phyloP scores from a whole-genome alignment of 2,797 vertebrate species.

The Chelonia mydas region DNA sequence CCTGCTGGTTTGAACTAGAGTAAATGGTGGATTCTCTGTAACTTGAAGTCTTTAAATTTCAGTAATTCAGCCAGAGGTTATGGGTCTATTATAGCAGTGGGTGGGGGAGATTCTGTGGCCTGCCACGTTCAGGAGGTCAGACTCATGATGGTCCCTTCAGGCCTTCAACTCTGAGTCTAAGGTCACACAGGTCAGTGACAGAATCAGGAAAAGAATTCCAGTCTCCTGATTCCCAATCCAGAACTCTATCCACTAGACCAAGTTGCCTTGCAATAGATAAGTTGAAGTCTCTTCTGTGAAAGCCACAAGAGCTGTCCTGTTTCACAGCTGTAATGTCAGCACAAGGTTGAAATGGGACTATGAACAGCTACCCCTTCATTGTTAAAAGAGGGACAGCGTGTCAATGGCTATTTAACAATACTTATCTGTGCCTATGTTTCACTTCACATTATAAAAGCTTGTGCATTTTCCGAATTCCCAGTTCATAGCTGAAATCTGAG shows the following conservation, averaged over 20 bases:
- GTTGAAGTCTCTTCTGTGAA: neutral
- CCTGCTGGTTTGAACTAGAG: no score
- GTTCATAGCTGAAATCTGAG: neutral
- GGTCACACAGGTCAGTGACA: neutral
- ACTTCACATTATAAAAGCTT: neutral
- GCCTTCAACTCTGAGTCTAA: neutral
- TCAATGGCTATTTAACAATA: neutral
- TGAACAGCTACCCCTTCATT: neutral
- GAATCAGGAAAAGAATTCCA: neutral
- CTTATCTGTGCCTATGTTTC: neutral
- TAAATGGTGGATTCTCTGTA: no score
- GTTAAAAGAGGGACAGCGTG: neutral
- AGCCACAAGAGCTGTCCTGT: neutral
- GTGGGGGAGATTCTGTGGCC: no score
- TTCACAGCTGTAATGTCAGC: neutral
- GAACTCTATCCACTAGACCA: neutral
- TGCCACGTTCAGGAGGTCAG: no score
- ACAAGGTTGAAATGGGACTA: neutral
- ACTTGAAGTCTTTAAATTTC: no score
- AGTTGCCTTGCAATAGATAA: neutral
- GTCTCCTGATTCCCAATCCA: neutral
- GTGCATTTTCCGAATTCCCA: neutral
- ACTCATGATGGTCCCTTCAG: neutral
- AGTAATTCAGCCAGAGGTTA: no score
- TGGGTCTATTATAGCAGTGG: no score